phyloP scores from a whole-genome alignment of 2,888 invertebrate genomes.

The Eustalomyia histrio region DNA sequence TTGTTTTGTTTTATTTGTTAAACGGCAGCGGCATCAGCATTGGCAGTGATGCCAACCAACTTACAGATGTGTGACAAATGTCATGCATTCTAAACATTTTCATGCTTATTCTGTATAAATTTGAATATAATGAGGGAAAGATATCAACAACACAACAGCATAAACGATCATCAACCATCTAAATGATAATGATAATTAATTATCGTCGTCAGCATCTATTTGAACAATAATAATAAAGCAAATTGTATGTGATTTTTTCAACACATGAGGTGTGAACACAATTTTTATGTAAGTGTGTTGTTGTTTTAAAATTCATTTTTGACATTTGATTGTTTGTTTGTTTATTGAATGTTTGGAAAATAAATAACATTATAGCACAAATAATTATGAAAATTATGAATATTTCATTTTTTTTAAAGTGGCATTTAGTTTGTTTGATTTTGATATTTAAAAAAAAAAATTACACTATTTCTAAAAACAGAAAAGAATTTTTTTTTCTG shows the following conservation, averaged over 20 bases:
- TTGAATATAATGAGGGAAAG: constrained; percentile 36
- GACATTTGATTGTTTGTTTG: background rate
- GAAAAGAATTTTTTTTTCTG: too few species aligned
- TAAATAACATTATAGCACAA: background rate
- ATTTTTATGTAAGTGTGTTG: background rate
- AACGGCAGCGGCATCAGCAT: background rate
- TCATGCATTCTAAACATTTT: constrained; percentile 48
- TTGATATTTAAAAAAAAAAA: too few species aligned
- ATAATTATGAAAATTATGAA: background rate
- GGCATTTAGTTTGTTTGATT: background rate
- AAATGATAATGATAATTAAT: background rate
- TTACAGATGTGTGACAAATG: constrained; percentile 45
- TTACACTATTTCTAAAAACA: too few species aligned
- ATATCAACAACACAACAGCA: background rate
- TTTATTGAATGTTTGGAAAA: background rate
- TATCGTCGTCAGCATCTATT: background rate
- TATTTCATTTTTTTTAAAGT: background rate
- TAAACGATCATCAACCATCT: background rate
- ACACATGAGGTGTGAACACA: background rate
- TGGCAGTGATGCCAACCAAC: constrained; percentile 32
- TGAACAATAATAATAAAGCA: too few species aligned
- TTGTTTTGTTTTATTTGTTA: background rate
- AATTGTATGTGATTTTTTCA: too few species aligned
- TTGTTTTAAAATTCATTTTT: background rate
- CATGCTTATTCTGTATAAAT: constrained; percentile 48